Evolutionary conservation across 2,888 invertebrate species (phyloP).

Genomic region (Neoaliturus tenellus): DNA sequence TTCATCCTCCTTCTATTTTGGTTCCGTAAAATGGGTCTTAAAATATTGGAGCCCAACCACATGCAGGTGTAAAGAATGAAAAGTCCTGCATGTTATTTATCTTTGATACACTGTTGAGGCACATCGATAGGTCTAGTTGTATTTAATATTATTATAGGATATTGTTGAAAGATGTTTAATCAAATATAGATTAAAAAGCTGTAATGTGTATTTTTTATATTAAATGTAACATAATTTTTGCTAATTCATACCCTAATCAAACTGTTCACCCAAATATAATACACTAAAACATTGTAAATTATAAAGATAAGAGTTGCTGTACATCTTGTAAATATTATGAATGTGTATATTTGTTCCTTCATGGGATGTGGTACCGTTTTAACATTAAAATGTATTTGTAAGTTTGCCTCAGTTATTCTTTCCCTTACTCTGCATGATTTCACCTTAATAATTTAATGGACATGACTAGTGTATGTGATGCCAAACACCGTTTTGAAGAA

Average conservation of each 20-base stretch:
- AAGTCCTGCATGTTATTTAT: no score
- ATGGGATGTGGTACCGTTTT: conserved; percentile 31
- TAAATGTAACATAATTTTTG: neutral
- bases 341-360: conserved; percentile 45
- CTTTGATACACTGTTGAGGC: no score
- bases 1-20: no score
- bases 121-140: no score
- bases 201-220: neutral
- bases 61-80: no score
- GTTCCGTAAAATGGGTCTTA: no score
- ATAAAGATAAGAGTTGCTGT: neutral
- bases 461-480: no score
- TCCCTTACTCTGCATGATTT: neutral
- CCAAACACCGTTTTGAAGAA: no score
- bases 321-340: conserved; percentile 40
- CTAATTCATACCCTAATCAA: neutral
- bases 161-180: neutral
- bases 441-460: no score
- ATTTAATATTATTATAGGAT: no score
- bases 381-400: conserved; percentile 33
- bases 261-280: neutral
- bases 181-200: neutral
- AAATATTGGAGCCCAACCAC: no score
- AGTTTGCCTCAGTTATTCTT: neutral
- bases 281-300: neutral